Percentiles rank a stretch among this genome's conserved stretches.
Conservation (phyloP, 2,888 invertebrate species). For the Macaria liturata region DNA sequence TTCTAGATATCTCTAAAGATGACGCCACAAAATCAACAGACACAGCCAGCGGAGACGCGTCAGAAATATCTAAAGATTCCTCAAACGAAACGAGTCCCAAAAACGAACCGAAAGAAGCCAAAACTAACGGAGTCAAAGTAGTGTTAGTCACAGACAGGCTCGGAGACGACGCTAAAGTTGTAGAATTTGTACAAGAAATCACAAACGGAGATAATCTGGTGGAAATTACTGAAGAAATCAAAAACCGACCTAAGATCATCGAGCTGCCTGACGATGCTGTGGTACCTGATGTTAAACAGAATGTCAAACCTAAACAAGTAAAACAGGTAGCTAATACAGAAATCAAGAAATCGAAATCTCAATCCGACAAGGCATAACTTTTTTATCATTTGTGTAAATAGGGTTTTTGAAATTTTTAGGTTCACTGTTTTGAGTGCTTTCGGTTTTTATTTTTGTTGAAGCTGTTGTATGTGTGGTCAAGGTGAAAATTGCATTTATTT, state of each 20-base stretch:
- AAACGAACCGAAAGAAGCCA: slow-evolving; percentile 14
- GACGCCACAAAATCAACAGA: slow-evolving; percentile 25
- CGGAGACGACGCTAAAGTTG: slow-evolving; percentile 19
- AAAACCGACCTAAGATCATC: slow-evolving; percentile 17
- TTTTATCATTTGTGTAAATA: slow-evolving; percentile 19
- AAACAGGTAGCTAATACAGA: slow-evolving; percentile 14
- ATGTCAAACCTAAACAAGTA: slow-evolving; percentile 13
- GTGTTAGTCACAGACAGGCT: slow-evolving; percentile 20
- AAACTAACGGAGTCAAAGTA: slow-evolving; percentile 8
- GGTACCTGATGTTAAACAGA: background rate
- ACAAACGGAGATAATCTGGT: slow-evolving; percentile 7
- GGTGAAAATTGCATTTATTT: slow-evolving; percentile 1
- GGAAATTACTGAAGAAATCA: slow-evolving; percentile 9
- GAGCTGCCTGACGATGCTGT: slow-evolving; percentile 12
- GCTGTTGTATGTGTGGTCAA: slow-evolving; percentile 2
- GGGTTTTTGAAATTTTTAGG: slow-evolving; percentile 10
- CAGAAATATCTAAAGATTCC: slow-evolving; percentile 19
- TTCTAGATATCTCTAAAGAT: slow-evolving; percentile 33
- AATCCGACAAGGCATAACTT: slow-evolving; percentile 11
- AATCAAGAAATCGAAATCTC: slow-evolving; percentile 8
- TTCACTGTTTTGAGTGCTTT: slow-evolving; percentile 21
- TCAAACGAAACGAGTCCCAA: slow-evolving; percentile 19
- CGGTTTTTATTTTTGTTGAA: background rate
- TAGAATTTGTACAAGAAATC: slow-evolving; percentile 14
- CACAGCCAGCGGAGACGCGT: slow-evolving; percentile 19